phyloP scores from a whole-genome alignment of 1,140 invertebrate species.

The Anastatus disparis region DNA sequence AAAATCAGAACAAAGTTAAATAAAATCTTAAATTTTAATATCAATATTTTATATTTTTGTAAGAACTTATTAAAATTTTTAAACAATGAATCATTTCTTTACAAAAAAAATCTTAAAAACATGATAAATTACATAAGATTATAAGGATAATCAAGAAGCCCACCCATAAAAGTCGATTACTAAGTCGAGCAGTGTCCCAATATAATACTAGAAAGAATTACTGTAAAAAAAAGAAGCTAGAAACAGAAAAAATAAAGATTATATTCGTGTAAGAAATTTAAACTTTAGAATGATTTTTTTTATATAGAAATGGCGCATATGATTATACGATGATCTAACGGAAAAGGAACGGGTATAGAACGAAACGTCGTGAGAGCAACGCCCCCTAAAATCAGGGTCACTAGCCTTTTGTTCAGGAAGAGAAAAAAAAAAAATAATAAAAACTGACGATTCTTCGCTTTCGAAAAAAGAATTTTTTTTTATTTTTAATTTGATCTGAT shows the following conservation, averaged over 20 bases:
- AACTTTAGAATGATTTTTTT: too few relatives aligned
- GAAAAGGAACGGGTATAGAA: constrained; percentile 62
- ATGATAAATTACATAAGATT: constrained; percentile 27
- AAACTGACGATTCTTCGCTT: constrained; percentile 9
- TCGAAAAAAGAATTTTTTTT: not conserved
- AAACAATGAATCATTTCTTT: too few relatives aligned
- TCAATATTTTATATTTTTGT: too few relatives aligned
- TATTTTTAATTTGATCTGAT: not conserved
- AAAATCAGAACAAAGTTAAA: too few relatives aligned
- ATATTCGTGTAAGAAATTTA: not conserved
- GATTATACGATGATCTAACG: constrained; percentile 59
- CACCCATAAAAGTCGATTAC: not conserved
- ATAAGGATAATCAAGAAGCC: not conserved
- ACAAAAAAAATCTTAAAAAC: not conserved
- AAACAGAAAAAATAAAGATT: too few relatives aligned
- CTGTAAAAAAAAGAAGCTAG: not conserved
- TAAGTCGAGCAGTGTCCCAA: constrained; percentile 36
- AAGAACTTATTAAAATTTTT: too few relatives aligned
- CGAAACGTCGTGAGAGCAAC: constrained; percentile 62
- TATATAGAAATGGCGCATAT: too few relatives aligned
- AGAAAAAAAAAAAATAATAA: constrained; percentile 39
- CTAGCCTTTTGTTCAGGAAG: constrained; percentile 59
- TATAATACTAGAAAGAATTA: constrained; percentile 19
- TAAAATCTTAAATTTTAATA: too few relatives aligned
- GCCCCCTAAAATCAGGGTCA: constrained; percentile 64